These are phyloP conservation scores for Tichodroma muraria DNA, from an alignment of 2,113 vertebrate species.

Conservation along the genomic window DNA sequence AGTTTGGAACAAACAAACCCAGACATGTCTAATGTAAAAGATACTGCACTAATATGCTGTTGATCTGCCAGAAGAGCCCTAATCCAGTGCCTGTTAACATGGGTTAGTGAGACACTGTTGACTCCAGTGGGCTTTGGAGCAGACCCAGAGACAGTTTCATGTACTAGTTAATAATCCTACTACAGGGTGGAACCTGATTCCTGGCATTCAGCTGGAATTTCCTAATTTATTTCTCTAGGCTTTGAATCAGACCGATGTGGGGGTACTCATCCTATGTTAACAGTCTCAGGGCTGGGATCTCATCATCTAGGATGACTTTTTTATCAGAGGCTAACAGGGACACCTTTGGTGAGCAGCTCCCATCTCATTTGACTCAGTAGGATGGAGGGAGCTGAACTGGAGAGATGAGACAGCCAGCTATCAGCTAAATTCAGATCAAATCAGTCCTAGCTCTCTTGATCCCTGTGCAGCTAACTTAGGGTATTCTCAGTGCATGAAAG, in stretches of 20 bases:
- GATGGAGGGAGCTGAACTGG: neutral
- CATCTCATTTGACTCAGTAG: neutral
- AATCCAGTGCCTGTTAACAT: neutral
- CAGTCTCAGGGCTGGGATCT: neutral
- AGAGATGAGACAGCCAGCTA: neutral
- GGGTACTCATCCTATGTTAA: neutral
- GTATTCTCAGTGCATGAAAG: neutral
- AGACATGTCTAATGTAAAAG: conserved; percentile 4
- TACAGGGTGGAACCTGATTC: neutral
- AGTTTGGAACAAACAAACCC: conserved; percentile 13
- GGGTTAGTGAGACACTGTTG: neutral
- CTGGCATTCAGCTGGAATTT: neutral
- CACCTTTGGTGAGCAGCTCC: neutral
- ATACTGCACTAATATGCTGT: neutral
- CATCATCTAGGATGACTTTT: neutral
- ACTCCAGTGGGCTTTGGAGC: conserved; percentile 38
- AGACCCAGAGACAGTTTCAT: conserved; percentile 11
- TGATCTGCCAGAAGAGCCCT: neutral
- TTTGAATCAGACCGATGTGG: neutral
- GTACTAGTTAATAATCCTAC: neutral
- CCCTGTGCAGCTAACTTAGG: neutral
- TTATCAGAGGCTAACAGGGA: neutral
- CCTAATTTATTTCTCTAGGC: conserved; percentile 2
- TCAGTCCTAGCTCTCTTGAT: neutral
- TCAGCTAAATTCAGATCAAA: neutral